A percentile compares a stretch with the other conserved stretches of the same genome.
Conservation (phyloP, 2,888 invertebrate species). For the Sphaerophoria taeniata region DNA sequence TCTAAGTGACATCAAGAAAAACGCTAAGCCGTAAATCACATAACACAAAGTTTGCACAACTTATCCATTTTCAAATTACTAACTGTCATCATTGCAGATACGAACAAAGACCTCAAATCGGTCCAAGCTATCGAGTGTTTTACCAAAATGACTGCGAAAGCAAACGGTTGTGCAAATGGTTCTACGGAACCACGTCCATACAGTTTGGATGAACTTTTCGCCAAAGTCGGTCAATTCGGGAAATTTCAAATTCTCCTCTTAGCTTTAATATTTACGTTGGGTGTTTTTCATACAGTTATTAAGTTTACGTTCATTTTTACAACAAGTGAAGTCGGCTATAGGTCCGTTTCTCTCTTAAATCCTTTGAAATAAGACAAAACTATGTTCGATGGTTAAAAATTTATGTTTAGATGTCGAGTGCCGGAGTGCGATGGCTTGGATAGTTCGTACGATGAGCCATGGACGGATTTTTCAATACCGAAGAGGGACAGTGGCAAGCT, state of each 20-base stretch:
- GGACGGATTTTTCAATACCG: slow-evolving; percentile 84
- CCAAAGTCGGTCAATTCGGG: slow-evolving; percentile 85
- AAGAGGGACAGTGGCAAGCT: slow-evolving; percentile 72
- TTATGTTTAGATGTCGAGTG: slow-evolving; percentile 80
- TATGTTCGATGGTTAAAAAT: not conserved
- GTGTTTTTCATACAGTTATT: slow-evolving; percentile 86
- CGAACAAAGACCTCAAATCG: not conserved
- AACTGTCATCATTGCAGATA: not conserved
- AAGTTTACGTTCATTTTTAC: slow-evolving; percentile 88
- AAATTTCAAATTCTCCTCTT: slow-evolving; percentile 86
- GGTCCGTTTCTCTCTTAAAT: slow-evolving; percentile 82
- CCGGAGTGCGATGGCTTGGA: slow-evolving; percentile 80
- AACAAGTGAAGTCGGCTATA: slow-evolving; percentile 87
- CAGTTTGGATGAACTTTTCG: slow-evolving; percentile 77
- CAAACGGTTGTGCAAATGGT: not conserved
- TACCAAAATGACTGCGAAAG: slow-evolving; percentile 2
- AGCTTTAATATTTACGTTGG: slow-evolving; percentile 85
- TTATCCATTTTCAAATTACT: not conserved
- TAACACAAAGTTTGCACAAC: not conserved
- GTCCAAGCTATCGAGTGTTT: too few relatives aligned
- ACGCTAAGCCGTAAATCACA: not conserved
- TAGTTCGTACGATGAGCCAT: slow-evolving; percentile 81
- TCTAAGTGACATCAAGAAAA: too few relatives aligned
- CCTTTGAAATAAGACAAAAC: not conserved
- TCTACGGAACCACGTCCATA: slow-evolving; percentile 2